Base-by-base conservation (phyloP, 2,888 invertebrate genomes). In the Pristionchus entomophagus region DNA sequence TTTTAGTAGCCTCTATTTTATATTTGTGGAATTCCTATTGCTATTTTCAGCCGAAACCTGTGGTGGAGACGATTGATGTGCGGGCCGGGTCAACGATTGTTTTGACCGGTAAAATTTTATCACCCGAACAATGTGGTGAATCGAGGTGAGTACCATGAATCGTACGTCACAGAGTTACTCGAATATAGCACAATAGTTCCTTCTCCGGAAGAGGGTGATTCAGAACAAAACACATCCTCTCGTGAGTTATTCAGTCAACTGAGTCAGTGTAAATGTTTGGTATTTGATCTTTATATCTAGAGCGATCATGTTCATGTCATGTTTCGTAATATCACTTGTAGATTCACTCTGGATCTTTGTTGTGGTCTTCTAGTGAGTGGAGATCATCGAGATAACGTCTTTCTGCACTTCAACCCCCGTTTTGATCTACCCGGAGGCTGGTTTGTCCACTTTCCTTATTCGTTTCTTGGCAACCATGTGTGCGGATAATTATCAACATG, bases 361-460 rank as follows among this genome's bases (percentile, higher is more conserved):
- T 93, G 93, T 83, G 92, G 93, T 12, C 87, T 90, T 17, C 85
- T 93, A 6, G 90, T 92, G 49, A 88, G 91, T 73, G 91, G 92
- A 12, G 92, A 92, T 85, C 92, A 92, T 86, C 89, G 90, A 88
- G 92, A 92, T 85, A 91, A 92, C 86, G 87, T 89, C 41, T 90
- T 90, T 8, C 88, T 91, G 53, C 91, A 91, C 83, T 84, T 90
- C 73, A 90, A 90, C 65, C 88, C 89, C 19, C 85, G 91, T 29
- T 90, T 91, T 84, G 83, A 88, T 41, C 29, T 17, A n/a, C 77
- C 51, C 19, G 86, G 82, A 56, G 86, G 86, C 17, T 82, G 86
- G 86, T 86, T 51, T 59, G 82, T 59, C n/a, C n/a, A 82, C 32
- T 85, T 85, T n/a, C 19, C 38, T 26, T 29, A 4, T 26, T 35